Base-by-base conservation (phyloP, 2,888 invertebrate species). In the Patella depressa region DNA sequence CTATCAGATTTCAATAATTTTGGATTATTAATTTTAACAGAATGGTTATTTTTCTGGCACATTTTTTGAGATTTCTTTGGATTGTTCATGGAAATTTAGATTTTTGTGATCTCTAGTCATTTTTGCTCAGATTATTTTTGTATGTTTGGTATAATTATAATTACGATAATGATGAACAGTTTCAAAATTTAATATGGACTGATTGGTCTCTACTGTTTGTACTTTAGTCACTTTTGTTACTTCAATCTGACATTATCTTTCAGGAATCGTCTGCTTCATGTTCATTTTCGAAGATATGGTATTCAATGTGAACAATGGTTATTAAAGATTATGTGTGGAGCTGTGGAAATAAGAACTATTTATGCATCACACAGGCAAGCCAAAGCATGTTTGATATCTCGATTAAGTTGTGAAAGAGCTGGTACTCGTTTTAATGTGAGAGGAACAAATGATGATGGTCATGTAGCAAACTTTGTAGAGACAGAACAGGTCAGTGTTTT, bases 391-490 rank as follows among this genome's bases (percentile, higher is more conserved):
- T 94, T 99, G 45, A 95, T 99, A 80, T 99, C 99, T 1, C 94
- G 99, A 80, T 93, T 99, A 54, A 98, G 98, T 90, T 98, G 98
- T 92, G 99, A 99, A 93, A 93, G 99, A 85, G 99, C 99, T 77
- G 99, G 99, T 53, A 99, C 99, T 45, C 93, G 97, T 84, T 99
- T 99, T 91, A 98, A 99, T 93, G 98, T 99, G 0, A 94, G 99
- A 84, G 99, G 99, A n/a, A 96, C 96, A 83, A 99, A 99, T 92
- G 99, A 99, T 93, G 97, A 98, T 91, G 99, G 99, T 0, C 96
- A 98, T 93, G 99, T 99, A 19, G 99, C 99, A 1, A 99, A 99
- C 93, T 99, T 99, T 94, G 99, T 99, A 53, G 99, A 99, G 94
- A 99, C 99, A 0, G 99, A 99, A 92, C 99, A 99, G 93, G 96